These are phyloP conservation scores for Schizopygopsis malacanthus DNA, from an alignment of 2,797 vertebrate genomes.

Conservation along the genomic window DNA sequence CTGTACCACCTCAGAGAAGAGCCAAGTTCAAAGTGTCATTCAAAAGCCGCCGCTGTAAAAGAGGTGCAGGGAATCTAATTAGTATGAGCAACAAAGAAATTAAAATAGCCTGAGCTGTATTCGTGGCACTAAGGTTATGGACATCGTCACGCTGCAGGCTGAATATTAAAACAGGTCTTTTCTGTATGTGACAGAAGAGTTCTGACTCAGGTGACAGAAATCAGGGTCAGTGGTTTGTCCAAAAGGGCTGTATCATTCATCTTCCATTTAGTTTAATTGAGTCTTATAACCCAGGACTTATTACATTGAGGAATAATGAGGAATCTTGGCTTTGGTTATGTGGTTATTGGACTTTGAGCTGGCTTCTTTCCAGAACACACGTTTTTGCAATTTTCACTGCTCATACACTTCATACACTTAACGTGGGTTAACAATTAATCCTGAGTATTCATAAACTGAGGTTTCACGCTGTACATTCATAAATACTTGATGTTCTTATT, in stretches of 20 bases:
- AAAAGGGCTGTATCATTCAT: neutral
- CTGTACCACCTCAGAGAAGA: conserved; percentile 39
- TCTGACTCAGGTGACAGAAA: conserved; percentile 15
- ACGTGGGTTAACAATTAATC: neutral
- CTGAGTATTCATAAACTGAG: neutral
- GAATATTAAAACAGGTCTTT: conserved; percentile 35
- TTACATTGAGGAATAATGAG: neutral
- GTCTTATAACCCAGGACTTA: neutral
- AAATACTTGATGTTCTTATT: neutral
- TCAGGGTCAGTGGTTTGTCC: neutral
- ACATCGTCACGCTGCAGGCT: conserved; percentile 9
- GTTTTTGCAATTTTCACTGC: neutral
- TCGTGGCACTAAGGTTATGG: conserved; percentile 34
- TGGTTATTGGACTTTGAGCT: neutral
- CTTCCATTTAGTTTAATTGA: neutral
- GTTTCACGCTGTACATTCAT: neutral
- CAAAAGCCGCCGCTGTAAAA: conserved; percentile 31
- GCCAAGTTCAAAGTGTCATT: conserved; percentile 27
- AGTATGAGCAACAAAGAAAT: conserved; percentile 48
- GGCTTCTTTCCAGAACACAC: conserved; percentile 4
- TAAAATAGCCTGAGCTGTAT: conserved; percentile 44
- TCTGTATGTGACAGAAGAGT: conserved; percentile 13
- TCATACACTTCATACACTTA: neutral
- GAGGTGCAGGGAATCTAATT: conserved; percentile 49
- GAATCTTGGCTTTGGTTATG: neutral